Evolutionary conservation across 2,888 invertebrate genomes (phyloP), one percentile per base, ranked within the genome.

Genomic region (Drosophila sordidula): DNA sequence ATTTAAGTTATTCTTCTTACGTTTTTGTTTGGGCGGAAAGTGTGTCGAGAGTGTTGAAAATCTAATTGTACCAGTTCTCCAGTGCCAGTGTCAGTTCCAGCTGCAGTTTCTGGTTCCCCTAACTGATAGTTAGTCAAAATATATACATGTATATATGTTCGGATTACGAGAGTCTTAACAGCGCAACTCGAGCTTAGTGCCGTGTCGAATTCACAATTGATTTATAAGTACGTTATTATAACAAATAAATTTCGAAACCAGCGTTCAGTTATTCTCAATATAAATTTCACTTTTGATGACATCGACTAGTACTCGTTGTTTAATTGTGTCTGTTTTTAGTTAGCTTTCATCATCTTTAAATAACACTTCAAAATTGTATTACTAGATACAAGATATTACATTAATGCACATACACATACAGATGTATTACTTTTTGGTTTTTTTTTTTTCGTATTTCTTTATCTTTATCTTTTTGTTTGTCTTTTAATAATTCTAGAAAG

Each of bases 401-500:
- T 81, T 78, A 65, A 73, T 74, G 70, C 69, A 74, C 75, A 65
- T 70, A 63, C 34, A 71, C 49, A 65, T 70, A 63, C 52, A 68
- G 22, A 54, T 61, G 52, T 58, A 54, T 70, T 71, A 45, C 45
- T 54, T 49, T 71, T 66, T 63, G 41, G 50, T 70, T 69, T 75
- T 51, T 61, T 75, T 51, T 61, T 14, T 63, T 26, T 14, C 22
- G 14, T 44, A 32, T 22, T 78, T 67, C 68, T 68, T 74, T 74
- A 62, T 75, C 44, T n/a, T 64, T 63, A 65, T 58, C 56, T 39
- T 58, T 70, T 66, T 72, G 29, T 29, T 50, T 57, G 68, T 77
- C 69, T 75, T 81, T 77, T 75, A 77, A 86, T 90, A 83, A 87
- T 87, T 88, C 89, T 91, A 91, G 89, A 92, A 91, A 91, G 90